Evolutionary conservation across 2,888 invertebrate genomes (phyloP), one percentile per base, ranked within the genome.

Genomic region (Monoplex corrugatus): DNA sequence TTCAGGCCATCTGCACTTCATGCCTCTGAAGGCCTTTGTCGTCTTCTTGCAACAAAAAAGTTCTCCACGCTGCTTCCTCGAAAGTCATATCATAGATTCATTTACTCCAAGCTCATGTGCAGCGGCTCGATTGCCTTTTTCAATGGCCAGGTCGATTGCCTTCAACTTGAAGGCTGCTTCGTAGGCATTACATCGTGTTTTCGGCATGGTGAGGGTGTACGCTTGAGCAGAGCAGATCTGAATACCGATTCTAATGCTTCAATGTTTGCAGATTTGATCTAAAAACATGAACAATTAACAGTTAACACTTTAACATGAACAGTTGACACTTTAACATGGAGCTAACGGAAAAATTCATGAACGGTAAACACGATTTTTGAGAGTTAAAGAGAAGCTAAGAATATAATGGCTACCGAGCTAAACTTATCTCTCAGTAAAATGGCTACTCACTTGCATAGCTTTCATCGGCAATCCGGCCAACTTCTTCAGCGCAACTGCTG

Each of bases 1-100:
- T 19, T 86, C 88, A 16, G 32, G 90, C 63, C 90, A 82, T 82
- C 82, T 40, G 40, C 89, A 89, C 43, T 82, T 82, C 82, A n/a
- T 82, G 19, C 82, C 72, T 35, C 72, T 35, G 35, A 72, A 72
- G 35, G 35, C 72, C 35, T 23, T 72, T 35, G 32, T 72, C 3
- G 35, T 35, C 35, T 38, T 72, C 35, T 72, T 72, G 8, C 63
- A 68, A 6, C n/a, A 13, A 16, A 28, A 68, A 10, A 72, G 35
- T 72, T 72, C 35, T 35, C 10, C 38, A 23, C 38, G 72, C 19
- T 72, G 72, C 35, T 35, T 32, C 3, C 38, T 32, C 72, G 35
- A 38, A 35, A 10, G 72, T 35, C 72, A 35, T 35, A 72, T 35
- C 72, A 72, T 72, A 10, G 38, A 10, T 35, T 72, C 38, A 72